Evolutionary conservation across 2,888 invertebrate genomes (phyloP).

Genomic region (Ornithoptera alexandrae): DNA sequence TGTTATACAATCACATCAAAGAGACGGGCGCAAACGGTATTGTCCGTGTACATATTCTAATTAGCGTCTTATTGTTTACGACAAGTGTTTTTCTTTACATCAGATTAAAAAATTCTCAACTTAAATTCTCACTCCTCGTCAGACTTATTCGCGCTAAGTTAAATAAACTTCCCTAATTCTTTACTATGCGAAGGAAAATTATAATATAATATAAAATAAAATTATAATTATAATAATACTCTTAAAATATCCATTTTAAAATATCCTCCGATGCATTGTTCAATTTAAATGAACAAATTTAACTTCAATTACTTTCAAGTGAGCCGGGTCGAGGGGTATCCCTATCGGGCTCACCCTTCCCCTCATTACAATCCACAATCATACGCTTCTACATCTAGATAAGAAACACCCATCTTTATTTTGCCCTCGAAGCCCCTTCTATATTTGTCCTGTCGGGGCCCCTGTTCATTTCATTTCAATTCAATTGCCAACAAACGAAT

Average conservation of each 20-base stretch:
- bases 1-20: too few species aligned
- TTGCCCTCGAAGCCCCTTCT: slow-evolving; percentile 57
- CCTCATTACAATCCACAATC: slow-evolving; percentile 74
- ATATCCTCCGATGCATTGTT: slow-evolving; percentile 37
- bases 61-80: too few species aligned
- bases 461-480: slow-evolving; percentile 73
- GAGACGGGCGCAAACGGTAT: too few species aligned
- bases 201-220: too few species aligned
- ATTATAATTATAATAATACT: too few species aligned
- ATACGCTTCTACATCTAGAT: slow-evolving; percentile 75
- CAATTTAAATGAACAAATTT: slow-evolving; percentile 77
- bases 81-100: too few species aligned
- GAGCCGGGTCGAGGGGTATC: slow-evolving; percentile 68
- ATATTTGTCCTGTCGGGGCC: slow-evolving; percentile 60
- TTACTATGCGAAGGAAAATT: too few species aligned
- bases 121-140: too few species aligned
- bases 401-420: slow-evolving; percentile 71
- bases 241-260: slow-evolving; percentile 1
- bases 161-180: too few species aligned
- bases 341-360: slow-evolving; percentile 75
- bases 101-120: too few species aligned
- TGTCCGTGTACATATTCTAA: too few species aligned
- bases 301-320: slow-evolving; percentile 79
- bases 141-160: too few species aligned
- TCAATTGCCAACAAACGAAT: slow-evolving; percentile 72